Base-by-base conservation (phyloP, 1,140 invertebrate species). In the Lucilia sericata region DNA sequence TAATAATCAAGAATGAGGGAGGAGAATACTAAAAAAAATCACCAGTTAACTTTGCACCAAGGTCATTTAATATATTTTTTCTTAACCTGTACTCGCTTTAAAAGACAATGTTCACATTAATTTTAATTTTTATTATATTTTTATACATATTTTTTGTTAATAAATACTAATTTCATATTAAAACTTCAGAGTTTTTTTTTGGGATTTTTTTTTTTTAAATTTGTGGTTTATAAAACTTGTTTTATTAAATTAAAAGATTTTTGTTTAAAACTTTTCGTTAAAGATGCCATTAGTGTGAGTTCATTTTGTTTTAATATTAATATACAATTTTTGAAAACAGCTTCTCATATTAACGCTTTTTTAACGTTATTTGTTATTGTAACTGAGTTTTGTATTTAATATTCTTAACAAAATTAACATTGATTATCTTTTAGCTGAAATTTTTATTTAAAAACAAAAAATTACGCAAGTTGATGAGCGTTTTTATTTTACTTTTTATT, bases 211-310 rank as follows among this genome's bases (percentile, higher is more conserved):
- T 10, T 70, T 70, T 17, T 30, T 30, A 1, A 42, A 60, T 14
- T 60, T 70, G 65, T 70, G 65, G n/a, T 10, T 70, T 70, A 70
- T 8, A 70, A n/a, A 70, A 70, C 65, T 70, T 70, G 65, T 70
- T 70, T 70, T 21, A 70, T 21, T 21, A 21, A 17, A 9, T 10
- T 30, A 30, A 30, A 30, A 30, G 25, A 19, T 70, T 70, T 70
- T 70, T 70, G 21, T 70, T 10, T 70, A 19, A 70, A 30, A 30
- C 25, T 70, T 70, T 70, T 25, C 7, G 13, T 60, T 60, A 60
- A 60, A 70, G 65, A 70, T 70, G 65, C 65, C 60, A 70, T 70
- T 70, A 10, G 21, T 7, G 4, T 70, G 65, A 70, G 19, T 70
- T 70, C 65, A 70, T 70, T 70, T 70, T n/a, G n/a, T n/a, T n/a